phyloP scores from a whole-genome alignment of 2,113 vertebrate species.

The Taurulus bubalis region DNA sequence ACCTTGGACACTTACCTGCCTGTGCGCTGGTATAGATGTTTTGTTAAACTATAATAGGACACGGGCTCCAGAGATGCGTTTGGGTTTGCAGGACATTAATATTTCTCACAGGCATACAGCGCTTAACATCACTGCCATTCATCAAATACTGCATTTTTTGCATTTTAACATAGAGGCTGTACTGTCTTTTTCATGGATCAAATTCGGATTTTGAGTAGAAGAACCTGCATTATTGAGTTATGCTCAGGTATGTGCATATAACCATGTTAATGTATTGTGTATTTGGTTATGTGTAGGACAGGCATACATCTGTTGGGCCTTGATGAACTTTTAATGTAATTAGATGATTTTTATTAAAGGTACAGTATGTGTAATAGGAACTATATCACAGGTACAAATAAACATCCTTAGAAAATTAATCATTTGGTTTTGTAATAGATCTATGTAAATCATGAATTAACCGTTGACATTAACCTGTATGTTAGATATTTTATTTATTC shows the following conservation, averaged over 20 bases:
- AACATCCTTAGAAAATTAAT: slow-evolving; percentile 75
- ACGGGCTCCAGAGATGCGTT: slow-evolving; percentile 42
- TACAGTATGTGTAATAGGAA: slow-evolving; percentile 76
- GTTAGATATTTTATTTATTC: slow-evolving; percentile 64
- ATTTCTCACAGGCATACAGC: slow-evolving; percentile 43
- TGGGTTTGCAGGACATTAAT: slow-evolving; percentile 56
- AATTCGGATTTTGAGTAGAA: slow-evolving; percentile 78
- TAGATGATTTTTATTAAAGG: slow-evolving; percentile 83
- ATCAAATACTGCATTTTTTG: slow-evolving; percentile 53
- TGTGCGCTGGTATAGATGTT: slow-evolving; percentile 41
- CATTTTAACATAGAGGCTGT: slow-evolving; percentile 70
- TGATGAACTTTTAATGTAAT: slow-evolving; percentile 78
- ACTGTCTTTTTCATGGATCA: slow-evolving; percentile 69
- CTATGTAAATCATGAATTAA: slow-evolving; percentile 40
- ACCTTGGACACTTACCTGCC: slow-evolving; percentile 61
- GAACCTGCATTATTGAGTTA: slow-evolving; percentile 81
- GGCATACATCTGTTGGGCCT: slow-evolving; percentile 76
- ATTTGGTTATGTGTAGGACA: slow-evolving; percentile 78
- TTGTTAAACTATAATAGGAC: slow-evolving; percentile 38
- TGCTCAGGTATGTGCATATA: slow-evolving; percentile 89
- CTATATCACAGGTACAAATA: slow-evolving; percentile 80
- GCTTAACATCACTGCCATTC: slow-evolving; percentile 65
- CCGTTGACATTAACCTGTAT: slow-evolving; percentile 53
- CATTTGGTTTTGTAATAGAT: slow-evolving; percentile 65
- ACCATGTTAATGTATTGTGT: slow-evolving; percentile 84